phyloP scores from a whole-genome alignment of 2,797 vertebrate genomes.

The Pangasius djambal region DNA sequence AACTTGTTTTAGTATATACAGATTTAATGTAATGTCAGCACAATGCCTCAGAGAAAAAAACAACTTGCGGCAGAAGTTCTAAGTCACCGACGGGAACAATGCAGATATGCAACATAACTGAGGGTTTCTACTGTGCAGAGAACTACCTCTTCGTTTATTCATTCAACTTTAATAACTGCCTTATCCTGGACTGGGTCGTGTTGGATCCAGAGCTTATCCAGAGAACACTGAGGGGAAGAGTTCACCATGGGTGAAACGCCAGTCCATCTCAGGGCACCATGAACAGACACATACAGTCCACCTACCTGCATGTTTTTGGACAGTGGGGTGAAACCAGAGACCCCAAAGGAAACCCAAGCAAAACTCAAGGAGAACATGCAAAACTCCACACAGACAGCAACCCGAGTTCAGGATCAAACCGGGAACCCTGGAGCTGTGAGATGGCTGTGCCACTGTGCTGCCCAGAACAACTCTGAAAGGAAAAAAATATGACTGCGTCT shows the following conservation, averaged over 20 bases:
- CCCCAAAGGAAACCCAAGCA: background rate
- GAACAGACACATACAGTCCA: background rate
- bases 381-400: background rate
- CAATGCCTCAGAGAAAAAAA: background rate
- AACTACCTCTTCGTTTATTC: background rate
- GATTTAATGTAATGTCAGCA: background rate
- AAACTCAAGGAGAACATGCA: background rate
- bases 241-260: background rate
- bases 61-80: background rate
- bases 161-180: background rate
- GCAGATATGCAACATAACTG: background rate
- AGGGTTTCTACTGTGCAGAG: background rate
- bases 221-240: background rate
- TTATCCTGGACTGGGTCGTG: background rate
- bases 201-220: background rate
- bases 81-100: background rate
- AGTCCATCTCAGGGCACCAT: background rate
- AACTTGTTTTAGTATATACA: background rate
- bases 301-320: background rate
- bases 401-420: background rate
- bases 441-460: background rate
- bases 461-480: background rate
- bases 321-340: background rate
- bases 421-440: background rate
- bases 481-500: background rate